A percentile compares a stretch with the other conserved stretches of the same genome.
These are phyloP conservation scores for Oscheius sp. DNA, from an alignment of 2,888 invertebrate species.

Conservation along the genomic window DNA sequence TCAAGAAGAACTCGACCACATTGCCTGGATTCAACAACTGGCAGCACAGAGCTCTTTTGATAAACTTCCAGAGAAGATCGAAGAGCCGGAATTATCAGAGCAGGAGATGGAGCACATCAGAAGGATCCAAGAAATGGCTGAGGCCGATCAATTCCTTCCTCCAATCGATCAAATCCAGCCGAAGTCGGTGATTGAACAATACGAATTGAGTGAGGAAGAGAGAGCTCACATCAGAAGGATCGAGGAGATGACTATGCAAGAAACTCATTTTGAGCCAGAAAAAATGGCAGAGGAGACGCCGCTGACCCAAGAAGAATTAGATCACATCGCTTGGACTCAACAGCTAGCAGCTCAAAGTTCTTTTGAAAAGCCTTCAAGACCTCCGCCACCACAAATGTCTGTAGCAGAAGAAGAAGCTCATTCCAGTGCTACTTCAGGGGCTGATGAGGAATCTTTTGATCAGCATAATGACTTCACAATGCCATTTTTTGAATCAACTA, in stretches of 20 bases:
- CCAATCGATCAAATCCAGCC: neutral
- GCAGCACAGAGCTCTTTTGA: conserved; percentile 30
- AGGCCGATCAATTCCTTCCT: conserved; percentile 10
- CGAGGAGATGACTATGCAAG: conserved; percentile 37
- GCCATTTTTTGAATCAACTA: neutral
- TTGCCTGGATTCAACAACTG: conserved; percentile 31
- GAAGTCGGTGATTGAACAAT: neutral
- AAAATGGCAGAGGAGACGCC: neutral
- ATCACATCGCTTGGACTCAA: conserved; percentile 44
- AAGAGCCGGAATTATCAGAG: neutral
- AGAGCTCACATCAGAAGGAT: conserved; percentile 46
- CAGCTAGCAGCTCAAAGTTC: conserved; percentile 40
- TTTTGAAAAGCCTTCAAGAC: conserved; percentile 27
- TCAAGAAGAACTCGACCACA: conserved; percentile 45
- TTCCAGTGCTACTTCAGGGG: neutral
- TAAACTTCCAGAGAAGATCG: too few species aligned
- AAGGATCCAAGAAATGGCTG: conserved; percentile 29
- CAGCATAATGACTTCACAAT: conserved; percentile 31
- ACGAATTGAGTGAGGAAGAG: conserved; percentile 36
- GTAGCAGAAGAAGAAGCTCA: neutral
- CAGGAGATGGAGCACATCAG: conserved; percentile 36
- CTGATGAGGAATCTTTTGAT: neutral
- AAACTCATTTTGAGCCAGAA: too few species aligned
- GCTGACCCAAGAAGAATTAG: conserved; percentile 41
- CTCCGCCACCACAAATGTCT: neutral